Evolutionary conservation across 2,113 vertebrate species (phyloP), one percentile per base, ranked within the genome.

Genomic region (Deroptyus accipitrinus): DNA sequence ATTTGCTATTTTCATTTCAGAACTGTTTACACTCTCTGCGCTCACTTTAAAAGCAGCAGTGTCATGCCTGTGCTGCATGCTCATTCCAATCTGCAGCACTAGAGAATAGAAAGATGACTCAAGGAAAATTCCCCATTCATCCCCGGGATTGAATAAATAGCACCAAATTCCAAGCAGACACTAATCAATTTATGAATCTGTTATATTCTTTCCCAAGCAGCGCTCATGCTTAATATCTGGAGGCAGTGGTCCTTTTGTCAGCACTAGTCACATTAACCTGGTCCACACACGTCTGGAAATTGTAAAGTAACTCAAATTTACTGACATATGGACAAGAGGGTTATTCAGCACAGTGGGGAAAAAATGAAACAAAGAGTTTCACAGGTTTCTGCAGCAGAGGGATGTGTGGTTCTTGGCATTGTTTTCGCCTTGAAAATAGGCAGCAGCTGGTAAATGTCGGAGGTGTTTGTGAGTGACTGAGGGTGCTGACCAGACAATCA

Each of bases 1-100:
- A 85, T 97, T 94, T 17, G 73, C 81, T 86, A 55, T 92, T 86
- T 92, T 95, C 69, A 70, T 88, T 28, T 54, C 44, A 17, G 61
- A 75, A 48, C 49, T 28, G 61, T 55, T 83, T 83, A 42, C 69
- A 3, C 18, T 54, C 48, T 31, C 82, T 6, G 33, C 2, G 61
- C 9, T 72, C 52, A 70, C 84, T 61, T 46, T 14, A 41, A 63
- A 69, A 52, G 86, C 70, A 73, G 73, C 46, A 28, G 2, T 88
- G 84, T 52, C 33, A 25, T 13, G 64, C 54, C 35, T 17, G 61
- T 1, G 3, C 61, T 24, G 48, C 41, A 6, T 1, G 30, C 63
- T 83, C 52, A 42, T 78, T 44, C 61, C 24, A 31, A 17, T 31
- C 62, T 6, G 49, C 67, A 55, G 57, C 35, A 7, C 82, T 30